Evolutionary conservation across 2,888 invertebrate species (phyloP), one percentile per base, ranked within the genome.

Genomic region (Tetheella fluctuosa): DNA sequence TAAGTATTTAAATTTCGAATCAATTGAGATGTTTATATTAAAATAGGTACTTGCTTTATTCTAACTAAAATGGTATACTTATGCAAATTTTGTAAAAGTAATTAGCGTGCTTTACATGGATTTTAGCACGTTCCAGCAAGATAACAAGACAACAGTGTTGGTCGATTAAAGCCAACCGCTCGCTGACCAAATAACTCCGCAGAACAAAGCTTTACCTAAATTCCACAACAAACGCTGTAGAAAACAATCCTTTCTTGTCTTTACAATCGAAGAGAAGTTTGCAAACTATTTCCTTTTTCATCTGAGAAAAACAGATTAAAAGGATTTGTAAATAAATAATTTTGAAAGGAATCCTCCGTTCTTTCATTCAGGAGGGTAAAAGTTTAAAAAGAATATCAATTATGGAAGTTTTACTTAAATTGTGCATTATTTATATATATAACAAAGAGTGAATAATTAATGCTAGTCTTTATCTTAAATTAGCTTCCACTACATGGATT

Each of bases 251-350:
- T 74, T 73, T 68, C 69, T 71, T 66, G 62, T 66, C 62, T 71
- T 74, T 66, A 71, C 68, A 73, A 74, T 71, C 62, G 70, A 69
- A 63, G 60, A 54, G 63, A 68, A 73, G 64, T 73, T 73, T 57
- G 15, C 65, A 57, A 71, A 74, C 74, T 73, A 74, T 73, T 73
- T 69, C 48, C 59, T 57, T 57, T 69, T 62, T 57, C 62, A 68
- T 71, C 74, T 71, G 65, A 65, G 71, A 71, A 74, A 71, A 74
- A 73, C 65, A 73, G 59, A 62, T 64, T 61, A 65, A 63, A 62
- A 64, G 57, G 54, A 56, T 60, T 60, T 68, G 64, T 62, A 65
- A 67, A 71, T 68, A 53, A 42, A 64, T 70, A 67, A 63, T 68
- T 62, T 67, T 64, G 53, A 54, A 64, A 48, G 59, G 17, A 62